Base-by-base conservation (phyloP, 2,113 vertebrate species). In the Ptilonorhynchus violaceus region DNA sequence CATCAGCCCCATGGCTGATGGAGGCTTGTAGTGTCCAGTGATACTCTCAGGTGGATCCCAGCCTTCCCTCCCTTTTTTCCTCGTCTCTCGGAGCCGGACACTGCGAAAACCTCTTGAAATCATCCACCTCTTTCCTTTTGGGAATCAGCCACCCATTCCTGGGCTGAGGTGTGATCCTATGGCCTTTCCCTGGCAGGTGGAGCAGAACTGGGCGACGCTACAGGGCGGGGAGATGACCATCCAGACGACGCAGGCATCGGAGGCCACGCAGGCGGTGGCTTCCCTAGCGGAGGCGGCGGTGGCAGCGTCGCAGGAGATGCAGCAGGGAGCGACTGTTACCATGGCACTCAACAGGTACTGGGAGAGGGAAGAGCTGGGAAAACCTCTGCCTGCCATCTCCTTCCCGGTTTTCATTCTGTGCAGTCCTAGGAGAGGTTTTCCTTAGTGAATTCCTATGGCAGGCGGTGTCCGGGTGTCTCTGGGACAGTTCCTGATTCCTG, bases 181-280 rank as follows among this genome's bases (percentile, higher is more conserved):
- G 41, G 35, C 35, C 25, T 35, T 13, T 44, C 70, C 50, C 88
- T 55, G 4, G 3, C 68, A 98, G 98, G 98, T 99, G 90, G 98
- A 99, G 93, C 98, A 99, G 97, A 99, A 99, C 94, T 99, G 99
- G 99, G 99, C 99, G 37, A 99, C 99, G 25, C 97, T 99, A 39
- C 99, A 99, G 81, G 98, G 99, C 4, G 99, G 99, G 2, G 99
- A 99, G 97, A 99, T 99, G 99, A 99, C 99, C n/a, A 99, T 99
- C 97, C 99, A 99, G 96, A 99, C 99, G 6, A 99, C 99, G 11
- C 99, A 99, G 97, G 98, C 99, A 2, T 99, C 99, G 0, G 99
- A 99, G 97, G 99, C 99, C 95, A 99, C 99, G 49, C 99, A 99
- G 97, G 99, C 99, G 0, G 99, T 99, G 62, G 99, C 99, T 0